Evolutionary conservation across 2,888 invertebrate species (phyloP).

Genomic region (Machimus rusticus): DNA sequence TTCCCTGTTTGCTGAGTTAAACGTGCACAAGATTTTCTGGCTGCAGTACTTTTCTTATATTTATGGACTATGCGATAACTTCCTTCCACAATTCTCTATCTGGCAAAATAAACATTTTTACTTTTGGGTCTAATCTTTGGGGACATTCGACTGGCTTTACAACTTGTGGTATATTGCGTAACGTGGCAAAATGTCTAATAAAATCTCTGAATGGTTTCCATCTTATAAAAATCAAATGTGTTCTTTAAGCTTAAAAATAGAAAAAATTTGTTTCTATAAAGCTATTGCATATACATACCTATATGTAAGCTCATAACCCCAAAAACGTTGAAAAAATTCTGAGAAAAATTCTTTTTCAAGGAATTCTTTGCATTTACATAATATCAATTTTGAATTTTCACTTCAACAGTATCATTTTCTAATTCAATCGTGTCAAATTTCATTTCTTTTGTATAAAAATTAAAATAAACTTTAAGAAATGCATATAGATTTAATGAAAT

Average conservation of each 20-base stretch:
- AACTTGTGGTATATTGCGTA: not conserved
- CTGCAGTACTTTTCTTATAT: not conserved
- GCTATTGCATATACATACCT: too few relatives aligned
- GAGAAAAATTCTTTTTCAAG: too few relatives aligned
- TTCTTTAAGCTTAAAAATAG: not conserved
- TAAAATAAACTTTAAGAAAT: too few relatives aligned
- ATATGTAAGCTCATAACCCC: too few relatives aligned
- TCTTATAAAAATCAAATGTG: not conserved
- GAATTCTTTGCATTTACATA: too few relatives aligned
- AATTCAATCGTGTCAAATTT: too few relatives aligned
- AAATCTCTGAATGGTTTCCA: not conserved
- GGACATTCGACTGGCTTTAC: not conserved
- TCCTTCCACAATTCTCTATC: not conserved
- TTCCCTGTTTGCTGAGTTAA: not conserved
- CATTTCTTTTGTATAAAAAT: too few relatives aligned
- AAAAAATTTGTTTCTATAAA: too few relatives aligned
- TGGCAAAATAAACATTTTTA: not conserved
- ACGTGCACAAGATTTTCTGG: not conserved
- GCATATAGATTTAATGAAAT: too few relatives aligned
- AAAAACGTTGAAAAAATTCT: too few relatives aligned
- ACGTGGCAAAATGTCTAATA: not conserved
- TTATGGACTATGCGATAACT: not conserved
- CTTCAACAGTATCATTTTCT: too few relatives aligned
- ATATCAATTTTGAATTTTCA: too few relatives aligned
- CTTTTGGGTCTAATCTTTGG: not conserved